Percentiles rank a stretch among this genome's conserved stretches.
These are phyloP conservation scores for Mallotus villosus DNA, from an alignment of 2,797 vertebrate genomes.

Conservation along the genomic window DNA sequence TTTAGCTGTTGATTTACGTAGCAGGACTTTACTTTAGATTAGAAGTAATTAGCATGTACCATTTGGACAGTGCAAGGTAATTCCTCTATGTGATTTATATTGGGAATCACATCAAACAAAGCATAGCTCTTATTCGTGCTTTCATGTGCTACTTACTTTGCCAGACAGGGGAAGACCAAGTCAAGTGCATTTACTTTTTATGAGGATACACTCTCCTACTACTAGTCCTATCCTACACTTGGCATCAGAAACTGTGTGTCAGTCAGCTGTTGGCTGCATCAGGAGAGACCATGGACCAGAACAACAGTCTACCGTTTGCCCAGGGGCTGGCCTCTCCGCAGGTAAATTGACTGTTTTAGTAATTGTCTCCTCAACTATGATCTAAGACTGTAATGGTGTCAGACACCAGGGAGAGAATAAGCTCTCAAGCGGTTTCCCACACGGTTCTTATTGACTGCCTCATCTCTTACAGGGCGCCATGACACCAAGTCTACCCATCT, in stretches of 20 bases:
- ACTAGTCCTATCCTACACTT: neutral
- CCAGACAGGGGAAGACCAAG: no score
- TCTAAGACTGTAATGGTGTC: neutral
- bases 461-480: conserved; percentile 79
- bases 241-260: neutral
- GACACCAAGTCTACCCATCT: conserved; percentile 92
- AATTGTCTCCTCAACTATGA: neutral
- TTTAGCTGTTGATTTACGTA: no score
- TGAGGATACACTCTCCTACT: neutral
- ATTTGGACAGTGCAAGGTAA: neutral
- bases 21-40: neutral
- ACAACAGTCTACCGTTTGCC: conserved; percentile 90
- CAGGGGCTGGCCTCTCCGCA: conserved; percentile 95
- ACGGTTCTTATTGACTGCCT: neutral
- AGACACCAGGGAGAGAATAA: neutral
- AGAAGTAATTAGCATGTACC: neutral
- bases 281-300: conserved; percentile 88
- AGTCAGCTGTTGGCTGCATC: conserved; percentile 48
- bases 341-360: conserved; percentile 77
- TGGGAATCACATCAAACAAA: no score
- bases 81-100: no score
- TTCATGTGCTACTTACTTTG: no score
- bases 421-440: neutral
- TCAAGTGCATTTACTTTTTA: no score
- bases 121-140: no score